Conservation (phyloP, 2,797 vertebrate genomes). For the Danio kyathit region DNA sequence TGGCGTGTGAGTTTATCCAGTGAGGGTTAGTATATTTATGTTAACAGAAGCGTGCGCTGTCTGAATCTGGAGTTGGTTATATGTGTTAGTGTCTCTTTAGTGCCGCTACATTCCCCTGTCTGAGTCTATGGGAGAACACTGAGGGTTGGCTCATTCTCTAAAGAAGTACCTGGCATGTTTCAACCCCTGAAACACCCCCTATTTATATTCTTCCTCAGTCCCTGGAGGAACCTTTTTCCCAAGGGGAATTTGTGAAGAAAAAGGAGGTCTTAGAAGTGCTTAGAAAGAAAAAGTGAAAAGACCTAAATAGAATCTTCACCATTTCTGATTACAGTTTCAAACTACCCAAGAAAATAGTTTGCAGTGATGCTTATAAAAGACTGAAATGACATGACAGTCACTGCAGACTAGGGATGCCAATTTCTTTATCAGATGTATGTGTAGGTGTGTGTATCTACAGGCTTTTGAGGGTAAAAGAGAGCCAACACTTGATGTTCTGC, state of each 20-base stretch:
- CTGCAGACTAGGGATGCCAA: constrained; percentile 9
- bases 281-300: constrained; percentile 26
- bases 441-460: constrained; percentile 21
- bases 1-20: constrained; percentile 14
- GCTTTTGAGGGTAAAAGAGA: constrained; percentile 48
- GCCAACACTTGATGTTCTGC: constrained; percentile 72
- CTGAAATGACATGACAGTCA: constrained; percentile 22
- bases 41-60: constrained; percentile 16
- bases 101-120: constrained; percentile 44
- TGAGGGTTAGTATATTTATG: constrained; percentile 37
- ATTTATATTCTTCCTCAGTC: constrained; percentile 38
- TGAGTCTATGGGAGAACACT: constrained; percentile 67
- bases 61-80: constrained; percentile 64
- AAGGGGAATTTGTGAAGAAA: constrained; percentile 17
- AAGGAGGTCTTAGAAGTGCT: neutral
- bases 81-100: constrained; percentile 43
- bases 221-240: constrained; percentile 41
- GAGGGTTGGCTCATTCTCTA: constrained; percentile 60
- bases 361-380: constrained; percentile 31
- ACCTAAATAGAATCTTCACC: constrained; percentile 21
- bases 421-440: constrained; percentile 39
- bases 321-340: constrained; percentile 35
- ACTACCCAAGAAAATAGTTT: constrained; percentile 40
- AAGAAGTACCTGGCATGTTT: constrained; percentile 42
- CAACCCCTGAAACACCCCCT: constrained; percentile 22